phyloP scores from a whole-genome alignment of 2,888 invertebrate species.

The Trileptium ribeirensis region DNA sequence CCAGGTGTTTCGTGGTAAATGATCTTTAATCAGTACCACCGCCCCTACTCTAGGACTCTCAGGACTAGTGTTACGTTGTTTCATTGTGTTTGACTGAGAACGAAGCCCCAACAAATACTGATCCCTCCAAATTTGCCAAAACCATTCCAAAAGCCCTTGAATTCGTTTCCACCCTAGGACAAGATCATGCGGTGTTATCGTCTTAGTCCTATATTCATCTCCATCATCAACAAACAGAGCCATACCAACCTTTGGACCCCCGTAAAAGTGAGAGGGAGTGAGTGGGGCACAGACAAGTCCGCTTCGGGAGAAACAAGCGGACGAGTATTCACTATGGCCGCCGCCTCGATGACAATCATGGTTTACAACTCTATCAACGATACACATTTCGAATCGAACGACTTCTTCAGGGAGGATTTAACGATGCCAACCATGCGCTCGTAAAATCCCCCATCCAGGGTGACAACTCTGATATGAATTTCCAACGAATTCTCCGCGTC shows the following conservation, averaged over 20 bases:
- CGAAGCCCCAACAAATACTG: not conserved
- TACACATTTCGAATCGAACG: not conserved
- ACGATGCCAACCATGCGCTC: not conserved
- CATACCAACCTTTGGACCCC: not conserved
- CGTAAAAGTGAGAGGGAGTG: constrained; percentile 1
- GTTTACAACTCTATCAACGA: not conserved
- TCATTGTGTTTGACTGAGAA: not conserved
- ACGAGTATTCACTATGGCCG: not conserved
- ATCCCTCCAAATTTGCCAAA: not conserved
- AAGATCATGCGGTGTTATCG: not conserved
- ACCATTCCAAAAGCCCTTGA: not conserved
- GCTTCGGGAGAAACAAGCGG: not conserved
- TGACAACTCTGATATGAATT: not conserved
- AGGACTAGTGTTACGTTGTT: not conserved
- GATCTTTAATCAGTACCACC: not conserved
- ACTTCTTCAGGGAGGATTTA: not conserved
- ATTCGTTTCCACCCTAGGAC: not conserved
- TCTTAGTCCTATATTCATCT: not conserved
- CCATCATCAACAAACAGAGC: not conserved
- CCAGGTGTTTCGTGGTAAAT: constrained; percentile 6
- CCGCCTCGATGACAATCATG: not conserved
- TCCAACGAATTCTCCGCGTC: not conserved
- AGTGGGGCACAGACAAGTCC: not conserved
- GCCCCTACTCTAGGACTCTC: not conserved
- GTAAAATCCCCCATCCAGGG: not conserved